Conservation (phyloP, 2,888 invertebrate species). For the Ophioninae sp. region DNA sequence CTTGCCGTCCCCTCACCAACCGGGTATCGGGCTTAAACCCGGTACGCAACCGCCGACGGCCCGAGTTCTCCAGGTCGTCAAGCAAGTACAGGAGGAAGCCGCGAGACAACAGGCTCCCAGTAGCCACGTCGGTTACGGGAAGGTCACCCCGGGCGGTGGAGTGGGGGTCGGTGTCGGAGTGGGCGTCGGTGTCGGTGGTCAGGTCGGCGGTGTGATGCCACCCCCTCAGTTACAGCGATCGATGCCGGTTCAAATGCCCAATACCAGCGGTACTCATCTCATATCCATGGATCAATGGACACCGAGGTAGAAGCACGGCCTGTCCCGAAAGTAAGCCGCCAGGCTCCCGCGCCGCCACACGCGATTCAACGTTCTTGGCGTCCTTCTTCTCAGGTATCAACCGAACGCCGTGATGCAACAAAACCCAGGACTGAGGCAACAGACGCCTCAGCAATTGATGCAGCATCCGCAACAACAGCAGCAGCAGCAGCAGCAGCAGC, state of each 20-base stretch:
- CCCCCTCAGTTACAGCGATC: constrained; percentile 84
- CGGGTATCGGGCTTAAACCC: constrained; percentile 85
- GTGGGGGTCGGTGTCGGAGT: constrained; percentile 75
- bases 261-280: constrained; percentile 79
- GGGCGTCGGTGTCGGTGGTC: constrained; percentile 81
- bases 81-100: constrained; percentile 95
- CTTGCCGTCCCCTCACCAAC: constrained; percentile 82
- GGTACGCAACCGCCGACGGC: constrained; percentile 89
- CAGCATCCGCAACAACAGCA: constrained; percentile 80
- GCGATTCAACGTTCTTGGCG: constrained; percentile 64
- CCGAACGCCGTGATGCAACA: constrained; percentile 80
- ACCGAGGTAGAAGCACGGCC: constrained; percentile 69
- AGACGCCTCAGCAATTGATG: constrained; percentile 78
- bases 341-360: constrained; percentile 21
- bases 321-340: constrained; percentile 52
- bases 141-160: constrained; percentile 84
- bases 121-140: constrained; percentile 87
- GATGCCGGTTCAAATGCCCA: constrained; percentile 82
- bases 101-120: constrained; percentile 92
- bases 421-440: constrained; percentile 78
- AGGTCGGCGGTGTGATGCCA: constrained; percentile 82
- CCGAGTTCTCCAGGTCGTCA: constrained; percentile 92
- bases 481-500: constrained; percentile 74
- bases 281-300: constrained; percentile 82
- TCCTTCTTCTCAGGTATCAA: constrained; percentile 75